Conservation (phyloP, 2,797 vertebrate species). For the Clarias pachynema region DNA sequence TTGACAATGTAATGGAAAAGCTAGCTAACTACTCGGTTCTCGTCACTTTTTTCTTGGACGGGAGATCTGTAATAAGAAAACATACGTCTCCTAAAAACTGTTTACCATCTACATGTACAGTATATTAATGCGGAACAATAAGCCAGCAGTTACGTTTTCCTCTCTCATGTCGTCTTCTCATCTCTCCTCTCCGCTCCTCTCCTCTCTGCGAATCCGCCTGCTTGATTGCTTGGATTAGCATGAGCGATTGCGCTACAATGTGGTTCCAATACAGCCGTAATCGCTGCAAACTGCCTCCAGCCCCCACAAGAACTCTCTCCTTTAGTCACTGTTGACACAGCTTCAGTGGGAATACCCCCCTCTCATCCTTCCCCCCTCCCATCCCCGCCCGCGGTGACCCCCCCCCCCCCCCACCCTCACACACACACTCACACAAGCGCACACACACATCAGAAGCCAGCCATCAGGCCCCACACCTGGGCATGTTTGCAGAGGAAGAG, state of each 20-base stretch:
- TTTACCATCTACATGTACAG: slow-evolving; percentile 55
- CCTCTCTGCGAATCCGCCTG: slow-evolving; percentile 47
- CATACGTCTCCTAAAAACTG: not conserved
- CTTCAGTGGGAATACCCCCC: slow-evolving; percentile 74
- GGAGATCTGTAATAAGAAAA: not conserved
- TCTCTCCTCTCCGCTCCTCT: slow-evolving; percentile 54
- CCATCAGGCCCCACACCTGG: slow-evolving; percentile 83
- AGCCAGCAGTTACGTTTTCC: slow-evolving; percentile 29
- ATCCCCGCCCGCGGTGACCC: slow-evolving; percentile 37
- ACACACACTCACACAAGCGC: slow-evolving; percentile 63
- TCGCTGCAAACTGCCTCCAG: slow-evolving; percentile 73
- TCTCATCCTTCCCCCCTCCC: slow-evolving; percentile 56
- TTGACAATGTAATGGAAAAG: not conserved
- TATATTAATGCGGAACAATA: slow-evolving; percentile 64
- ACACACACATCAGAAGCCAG: slow-evolving; percentile 78
- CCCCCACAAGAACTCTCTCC: slow-evolving; percentile 70
- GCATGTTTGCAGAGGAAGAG: slow-evolving; percentile 85
- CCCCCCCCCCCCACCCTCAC: not conserved
- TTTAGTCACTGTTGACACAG: slow-evolving; percentile 81
- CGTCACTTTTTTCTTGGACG: not conserved
- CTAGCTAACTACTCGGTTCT: not conserved
- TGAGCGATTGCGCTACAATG: slow-evolving; percentile 75
- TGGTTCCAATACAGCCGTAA: slow-evolving; percentile 75
- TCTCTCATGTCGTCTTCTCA: slow-evolving; percentile 59
- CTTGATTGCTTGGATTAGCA: slow-evolving; percentile 64